Evolutionary conservation across 1,140 invertebrate species (phyloP).

Genomic region (Drosophila asahinai): DNA sequence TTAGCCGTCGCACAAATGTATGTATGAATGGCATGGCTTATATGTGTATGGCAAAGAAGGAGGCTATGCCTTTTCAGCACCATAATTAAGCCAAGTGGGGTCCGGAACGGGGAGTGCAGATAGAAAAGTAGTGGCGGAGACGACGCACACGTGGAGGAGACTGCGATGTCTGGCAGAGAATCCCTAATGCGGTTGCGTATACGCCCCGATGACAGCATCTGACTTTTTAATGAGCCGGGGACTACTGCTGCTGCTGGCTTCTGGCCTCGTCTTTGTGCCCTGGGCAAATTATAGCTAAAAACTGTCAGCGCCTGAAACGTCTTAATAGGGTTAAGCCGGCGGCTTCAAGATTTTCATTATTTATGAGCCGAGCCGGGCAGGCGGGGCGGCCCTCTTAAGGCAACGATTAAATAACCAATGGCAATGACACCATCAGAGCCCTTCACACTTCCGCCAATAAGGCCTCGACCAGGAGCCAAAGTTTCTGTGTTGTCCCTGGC

Average conservation of each 20-base stretch:
- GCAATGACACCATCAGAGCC: slow-evolving; percentile 5
- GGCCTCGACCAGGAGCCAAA: slow-evolving; percentile 15
- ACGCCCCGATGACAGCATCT: slow-evolving; percentile 64
- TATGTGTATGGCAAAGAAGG: background rate
- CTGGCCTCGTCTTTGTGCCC: slow-evolving; percentile 30
- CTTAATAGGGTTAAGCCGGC: slow-evolving; percentile 64
- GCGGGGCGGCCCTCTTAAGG: slow-evolving; percentile 31
- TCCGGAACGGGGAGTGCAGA: slow-evolving; percentile 15
- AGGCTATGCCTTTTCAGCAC: slow-evolving; percentile 27
- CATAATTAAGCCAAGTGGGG: slow-evolving; percentile 48
- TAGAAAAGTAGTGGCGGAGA: slow-evolving; percentile 3
- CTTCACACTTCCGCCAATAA: slow-evolving; percentile 9
- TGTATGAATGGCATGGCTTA: slow-evolving; percentile 21
- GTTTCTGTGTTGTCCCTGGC: slow-evolving; percentile 25
- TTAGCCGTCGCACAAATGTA: slow-evolving; percentile 62
- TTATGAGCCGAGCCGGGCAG: slow-evolving; percentile 40
- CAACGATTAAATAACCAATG: slow-evolving; percentile 61
- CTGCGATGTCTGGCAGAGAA: slow-evolving; percentile 17
- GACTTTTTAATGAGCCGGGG: slow-evolving; percentile 74
- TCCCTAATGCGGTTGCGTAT: slow-evolving; percentile 55
- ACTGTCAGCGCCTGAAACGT: slow-evolving; percentile 50
- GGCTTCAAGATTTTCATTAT: slow-evolving; percentile 47
- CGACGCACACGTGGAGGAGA: slow-evolving; percentile 23
- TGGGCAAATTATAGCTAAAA: slow-evolving; percentile 63
- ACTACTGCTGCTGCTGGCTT: background rate